Base-by-base conservation (phyloP, 1,140 invertebrate genomes). In the Drosophila arawakana region DNA sequence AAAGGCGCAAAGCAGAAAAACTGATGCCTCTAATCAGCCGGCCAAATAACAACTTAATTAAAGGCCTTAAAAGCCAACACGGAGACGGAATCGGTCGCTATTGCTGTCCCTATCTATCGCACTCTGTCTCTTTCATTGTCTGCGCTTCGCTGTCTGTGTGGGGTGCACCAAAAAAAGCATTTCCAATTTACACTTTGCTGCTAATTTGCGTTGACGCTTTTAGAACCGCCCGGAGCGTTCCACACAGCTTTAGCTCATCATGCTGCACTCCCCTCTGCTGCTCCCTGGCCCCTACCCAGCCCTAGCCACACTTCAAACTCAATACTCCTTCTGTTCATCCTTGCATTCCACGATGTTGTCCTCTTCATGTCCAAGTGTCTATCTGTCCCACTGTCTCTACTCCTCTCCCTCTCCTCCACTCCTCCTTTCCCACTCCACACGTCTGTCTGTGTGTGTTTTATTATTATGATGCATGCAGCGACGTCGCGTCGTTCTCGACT, bases 111-210 rank as follows among this genome's bases (percentile, higher is more conserved):
- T 62, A 34, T 63, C 52, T 46, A n/a, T 41, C n/a, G 1, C 2
- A 21, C n/a, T 35, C 25, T 59, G n/a, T 39, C 13, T 30, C n/a
- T 11, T 10, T 10, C 1, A 37, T 11, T 15, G 37, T 41, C 25
- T 58, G 60, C 1, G n/a, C 18, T 37, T 44, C 47, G 43, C 52
- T 35, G 35, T 73, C 52, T 86, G 66, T 86, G 83, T 77, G 84
- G 50, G 79, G 80, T 86, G 83, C 83, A 88, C 84, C 83, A 88
- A 88, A 88, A 84, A 88, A 88, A 88, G 83, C 80, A 88, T 88
- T 88, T 89, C 84, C 84, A 88, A 88, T 88, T 88, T 88, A 88
- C 84, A 88, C 84, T 88, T 88, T 89, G 84, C 84, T 88, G 84
- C 84, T 88, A 88, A 88, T 88, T 88, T 88, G 84, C 84, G 84